Evolutionary conservation across 2,113 vertebrate genomes (phyloP).

Genomic region (Callocephalon fimbriatum): DNA sequence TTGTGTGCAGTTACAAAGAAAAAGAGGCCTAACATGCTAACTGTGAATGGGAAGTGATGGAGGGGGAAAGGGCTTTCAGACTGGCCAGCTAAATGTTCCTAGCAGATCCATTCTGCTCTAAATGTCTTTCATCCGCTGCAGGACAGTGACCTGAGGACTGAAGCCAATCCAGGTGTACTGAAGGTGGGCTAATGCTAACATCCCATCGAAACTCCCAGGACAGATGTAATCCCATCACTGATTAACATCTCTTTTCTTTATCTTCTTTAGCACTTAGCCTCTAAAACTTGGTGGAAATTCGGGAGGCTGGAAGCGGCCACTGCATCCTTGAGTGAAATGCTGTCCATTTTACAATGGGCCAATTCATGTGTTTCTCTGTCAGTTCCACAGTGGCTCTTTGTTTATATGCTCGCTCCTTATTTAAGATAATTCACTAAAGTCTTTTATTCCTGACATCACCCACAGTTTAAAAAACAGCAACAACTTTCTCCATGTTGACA

Average conservation of each 20-base stretch:
- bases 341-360: background rate
- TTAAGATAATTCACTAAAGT: background rate
- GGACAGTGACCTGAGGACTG: background rate
- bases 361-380: background rate
- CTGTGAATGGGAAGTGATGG: background rate
- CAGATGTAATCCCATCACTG: background rate
- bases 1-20: background rate
- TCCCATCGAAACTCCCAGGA: background rate
- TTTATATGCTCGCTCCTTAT: background rate
- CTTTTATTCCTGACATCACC: background rate
- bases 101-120: background rate
- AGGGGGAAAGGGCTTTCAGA: background rate
- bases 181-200: background rate
- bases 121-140: background rate
- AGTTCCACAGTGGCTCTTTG: background rate
- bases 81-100: background rate
- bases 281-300: background rate
- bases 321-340: background rate
- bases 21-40: fast-evolving
- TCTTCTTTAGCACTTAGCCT: background rate
- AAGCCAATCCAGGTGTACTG: background rate
- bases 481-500: background rate
- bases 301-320: background rate
- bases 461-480: background rate
- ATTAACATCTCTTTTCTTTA: background rate